phyloP scores from a whole-genome alignment of 2,888 invertebrate species.

The Drosophila trichaetosa region DNA sequence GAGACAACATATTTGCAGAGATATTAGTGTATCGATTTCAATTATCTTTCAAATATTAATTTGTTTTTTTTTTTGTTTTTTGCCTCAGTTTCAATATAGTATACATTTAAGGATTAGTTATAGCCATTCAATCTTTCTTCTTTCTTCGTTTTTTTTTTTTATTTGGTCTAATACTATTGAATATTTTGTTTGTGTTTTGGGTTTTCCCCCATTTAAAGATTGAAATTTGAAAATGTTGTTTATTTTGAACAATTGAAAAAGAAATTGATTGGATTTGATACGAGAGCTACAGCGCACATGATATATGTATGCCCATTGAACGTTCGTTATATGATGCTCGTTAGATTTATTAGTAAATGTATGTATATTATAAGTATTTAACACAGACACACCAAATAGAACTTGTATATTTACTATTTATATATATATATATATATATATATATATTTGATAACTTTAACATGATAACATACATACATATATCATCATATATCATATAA shows the following conservation, averaged over 20 bases:
- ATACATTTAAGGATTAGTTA: constrained; percentile 4
- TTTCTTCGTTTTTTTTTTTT: not conserved
- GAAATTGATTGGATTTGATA: not conserved
- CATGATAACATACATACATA: constrained; percentile 11
- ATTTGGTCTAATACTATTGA: not conserved
- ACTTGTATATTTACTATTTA: constrained; percentile 29
- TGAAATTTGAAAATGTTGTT: not conserved
- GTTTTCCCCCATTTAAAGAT: not conserved
- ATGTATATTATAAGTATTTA: constrained; percentile 21
- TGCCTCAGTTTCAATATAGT: constrained; percentile 4
- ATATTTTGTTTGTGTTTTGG: not conserved
- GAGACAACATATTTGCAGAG: not conserved
- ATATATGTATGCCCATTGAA: constrained; percentile 1
- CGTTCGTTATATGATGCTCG: not conserved
- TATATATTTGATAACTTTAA: constrained; percentile 25
- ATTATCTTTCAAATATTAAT: not conserved
- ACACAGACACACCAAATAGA: constrained; percentile 38
- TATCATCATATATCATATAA: constrained; percentile 11
- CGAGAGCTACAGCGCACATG: constrained; percentile 7
- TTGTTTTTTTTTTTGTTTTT: not conserved
- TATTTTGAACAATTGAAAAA: not conserved
- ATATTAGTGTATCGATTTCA: not conserved
- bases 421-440: constrained; percentile 1
- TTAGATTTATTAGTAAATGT: constrained; percentile 3
- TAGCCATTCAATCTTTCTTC: not conserved